These are phyloP conservation scores for Eupithecia centaureata DNA, from an alignment of 2,888 invertebrate genomes.

Conservation along the genomic window DNA sequence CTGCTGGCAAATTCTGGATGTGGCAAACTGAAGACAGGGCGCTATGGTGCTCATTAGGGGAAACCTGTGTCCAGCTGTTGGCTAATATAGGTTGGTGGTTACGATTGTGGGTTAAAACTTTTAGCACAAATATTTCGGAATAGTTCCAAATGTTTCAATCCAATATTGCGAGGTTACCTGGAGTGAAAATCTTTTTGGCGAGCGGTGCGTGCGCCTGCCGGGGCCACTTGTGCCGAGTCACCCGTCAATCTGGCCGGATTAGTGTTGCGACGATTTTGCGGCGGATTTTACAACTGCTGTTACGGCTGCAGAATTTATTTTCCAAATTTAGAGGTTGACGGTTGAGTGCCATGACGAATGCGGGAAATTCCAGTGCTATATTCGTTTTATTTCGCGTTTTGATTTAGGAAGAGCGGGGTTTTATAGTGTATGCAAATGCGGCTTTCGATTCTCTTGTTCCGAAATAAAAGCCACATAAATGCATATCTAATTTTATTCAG, in stretches of 20 bases:
- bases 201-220: slow-evolving; percentile 7
- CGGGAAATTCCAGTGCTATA: not conserved
- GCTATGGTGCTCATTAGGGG: too few relatives aligned
- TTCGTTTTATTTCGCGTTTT: slow-evolving; percentile 10
- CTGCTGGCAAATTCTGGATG: too few relatives aligned
- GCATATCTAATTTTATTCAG: slow-evolving; percentile 4
- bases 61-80: too few relatives aligned
- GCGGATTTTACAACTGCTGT: slow-evolving; percentile 22
- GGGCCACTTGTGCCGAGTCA: slow-evolving; percentile 22
- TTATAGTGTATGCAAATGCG: slow-evolving; percentile 6
- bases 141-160: slow-evolving; percentile 3
- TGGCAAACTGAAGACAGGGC: too few relatives aligned
- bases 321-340: slow-evolving; percentile 25
- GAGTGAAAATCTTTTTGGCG: slow-evolving; percentile 9
- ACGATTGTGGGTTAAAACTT: not conserved
- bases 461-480: slow-evolving; percentile 6
- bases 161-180: slow-evolving; percentile 4
- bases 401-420: slow-evolving; percentile 7
- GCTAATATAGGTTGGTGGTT: too few relatives aligned
- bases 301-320: slow-evolving; percentile 19
- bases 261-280: slow-evolving; percentile 29
- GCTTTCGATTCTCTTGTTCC: not conserved
- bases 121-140: slow-evolving; percentile 2
- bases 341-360: slow-evolving; percentile 19
- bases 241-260: slow-evolving; percentile 32